A percentile compares a stretch with the other conserved stretches of the same genome.
phyloP scores from a whole-genome alignment of 35 echinoderm and acorn worm species.

The Ptychodera flava region DNA sequence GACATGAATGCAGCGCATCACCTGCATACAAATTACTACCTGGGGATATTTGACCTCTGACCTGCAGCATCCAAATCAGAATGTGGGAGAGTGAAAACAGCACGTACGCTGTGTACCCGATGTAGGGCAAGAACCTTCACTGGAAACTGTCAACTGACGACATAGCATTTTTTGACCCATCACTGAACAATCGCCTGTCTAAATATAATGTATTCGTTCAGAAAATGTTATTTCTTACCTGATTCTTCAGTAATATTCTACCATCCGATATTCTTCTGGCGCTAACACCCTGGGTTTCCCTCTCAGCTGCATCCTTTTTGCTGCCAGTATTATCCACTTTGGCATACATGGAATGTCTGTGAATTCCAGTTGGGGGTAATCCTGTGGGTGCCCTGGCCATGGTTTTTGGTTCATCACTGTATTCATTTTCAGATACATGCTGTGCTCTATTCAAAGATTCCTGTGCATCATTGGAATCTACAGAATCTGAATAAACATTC shows the following conservation, averaged over 20 bases:
- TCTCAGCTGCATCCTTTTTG: conserved; percentile 4
- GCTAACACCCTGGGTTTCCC: conserved; percentile 9
- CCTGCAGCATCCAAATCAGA: no score
- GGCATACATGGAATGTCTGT: conserved; percentile 43
- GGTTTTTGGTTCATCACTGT: background rate
- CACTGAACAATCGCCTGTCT: no score
- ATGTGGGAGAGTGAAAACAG: no score
- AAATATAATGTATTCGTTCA: no score
- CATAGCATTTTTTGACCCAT: no score
- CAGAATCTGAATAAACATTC: background rate
- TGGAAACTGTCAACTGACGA: no score
- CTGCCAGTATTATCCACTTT: conserved; percentile 3
- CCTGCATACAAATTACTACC: no score
- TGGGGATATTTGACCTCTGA: no score
- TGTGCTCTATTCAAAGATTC: background rate
- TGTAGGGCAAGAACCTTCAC: no score
- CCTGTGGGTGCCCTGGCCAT: conserved; percentile 11
- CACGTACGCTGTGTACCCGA: no score
- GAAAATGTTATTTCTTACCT: background rate
- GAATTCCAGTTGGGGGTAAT: conserved; percentile 35
- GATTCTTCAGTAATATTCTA: background rate
- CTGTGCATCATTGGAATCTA: background rate
- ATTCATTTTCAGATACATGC: background rate
- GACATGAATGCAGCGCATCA: no score
- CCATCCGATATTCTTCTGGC: background rate